Base-by-base conservation (phyloP, 2,113 vertebrate species). In the Siniperca knerii region DNA sequence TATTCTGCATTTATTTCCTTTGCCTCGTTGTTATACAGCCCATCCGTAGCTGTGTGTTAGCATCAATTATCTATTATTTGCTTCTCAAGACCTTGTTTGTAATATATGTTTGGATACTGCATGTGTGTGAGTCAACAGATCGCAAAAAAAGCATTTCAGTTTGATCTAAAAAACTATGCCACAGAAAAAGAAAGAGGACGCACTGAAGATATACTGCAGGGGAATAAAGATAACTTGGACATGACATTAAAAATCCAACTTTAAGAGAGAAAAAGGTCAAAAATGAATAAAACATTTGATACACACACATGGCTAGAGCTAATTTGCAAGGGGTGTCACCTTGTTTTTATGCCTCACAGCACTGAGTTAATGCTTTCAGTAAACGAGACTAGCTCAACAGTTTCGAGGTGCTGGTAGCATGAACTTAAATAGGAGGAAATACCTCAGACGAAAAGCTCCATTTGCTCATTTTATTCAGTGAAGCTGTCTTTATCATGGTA, bases 281-380 rank as follows among this genome's bases (percentile, higher is more conserved):
- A 79, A 58, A 82, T 88, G 55, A 90, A 91, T 91, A 82, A 90
- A 90, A 87, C 77, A 90, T 89, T 55, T 66, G 58, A 48, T n/a
- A 20, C 25, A 12, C 9, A 29, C 33, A 57, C 60, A 52, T 50
- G 20, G 16, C 67, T 48, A 4, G 8, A 64, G 75, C 46, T 80
- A 12, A 82, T 85, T 85, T 79, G 35, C 33, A 54, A 62, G 12
- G 13, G 18, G 23, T 33, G 62, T 54, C 23, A 48, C 5, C 44
- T 67, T 57, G 21, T 8, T 11, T 46, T 46, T 20, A 83, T 61
- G 64, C 50, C 16, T 25, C 52, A 29, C 29, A 64, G 37, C 37
- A 25, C 18, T 61, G 71, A 73, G 83, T 71, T 83, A n/a, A 75
- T 62, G 20, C 52, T 54, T 54, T 21, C 52, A 54, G 18, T 21